Conservation (phyloP, 2,113 vertebrate species). For the Triplophysa rosa region DNA sequence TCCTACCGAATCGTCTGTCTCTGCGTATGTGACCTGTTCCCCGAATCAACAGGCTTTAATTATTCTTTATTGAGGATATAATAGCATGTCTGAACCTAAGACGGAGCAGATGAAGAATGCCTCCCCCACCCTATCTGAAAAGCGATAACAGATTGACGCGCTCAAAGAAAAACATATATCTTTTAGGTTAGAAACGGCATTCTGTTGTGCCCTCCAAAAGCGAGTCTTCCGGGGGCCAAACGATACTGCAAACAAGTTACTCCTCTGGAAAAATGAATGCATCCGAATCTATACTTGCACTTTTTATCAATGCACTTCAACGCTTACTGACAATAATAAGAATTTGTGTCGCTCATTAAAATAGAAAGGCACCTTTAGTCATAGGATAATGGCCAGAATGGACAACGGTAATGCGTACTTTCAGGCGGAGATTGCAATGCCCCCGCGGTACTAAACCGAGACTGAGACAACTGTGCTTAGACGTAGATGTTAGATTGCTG, state of each 20-base stretch:
- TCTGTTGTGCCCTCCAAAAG: slow-evolving; percentile 76
- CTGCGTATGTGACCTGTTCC: slow-evolving; percentile 56
- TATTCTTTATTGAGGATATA: slow-evolving; percentile 54
- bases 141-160: slow-evolving; percentile 67
- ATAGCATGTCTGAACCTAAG: slow-evolving; percentile 58
- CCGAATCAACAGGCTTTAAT: slow-evolving; percentile 69
- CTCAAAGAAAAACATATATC: slow-evolving; percentile 64
- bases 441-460: slow-evolving; percentile 36
- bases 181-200: slow-evolving; percentile 96
- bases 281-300: slow-evolving; percentile 94
- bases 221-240: slow-evolving; percentile 65
- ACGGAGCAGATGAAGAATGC: slow-evolving; percentile 45
- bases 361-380: slow-evolving; percentile 63
- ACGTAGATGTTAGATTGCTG: slow-evolving; percentile 52
- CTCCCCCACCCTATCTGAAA: slow-evolving; percentile 46
- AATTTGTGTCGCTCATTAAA: slow-evolving; percentile 74
- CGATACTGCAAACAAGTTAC: slow-evolving; percentile 72
- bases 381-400: slow-evolving; percentile 65
- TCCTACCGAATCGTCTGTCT: slow-evolving; percentile 67
- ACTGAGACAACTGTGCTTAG: slow-evolving; percentile 53
- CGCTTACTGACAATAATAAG: slow-evolving; percentile 83
- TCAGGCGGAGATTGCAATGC: slow-evolving; percentile 14
- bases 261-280: slow-evolving; percentile 86
- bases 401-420: slow-evolving; percentile 40
- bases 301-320: slow-evolving; percentile 96